Conservation (phyloP, 2,797 vertebrate genomes). For the Morus bassanus region DNA sequence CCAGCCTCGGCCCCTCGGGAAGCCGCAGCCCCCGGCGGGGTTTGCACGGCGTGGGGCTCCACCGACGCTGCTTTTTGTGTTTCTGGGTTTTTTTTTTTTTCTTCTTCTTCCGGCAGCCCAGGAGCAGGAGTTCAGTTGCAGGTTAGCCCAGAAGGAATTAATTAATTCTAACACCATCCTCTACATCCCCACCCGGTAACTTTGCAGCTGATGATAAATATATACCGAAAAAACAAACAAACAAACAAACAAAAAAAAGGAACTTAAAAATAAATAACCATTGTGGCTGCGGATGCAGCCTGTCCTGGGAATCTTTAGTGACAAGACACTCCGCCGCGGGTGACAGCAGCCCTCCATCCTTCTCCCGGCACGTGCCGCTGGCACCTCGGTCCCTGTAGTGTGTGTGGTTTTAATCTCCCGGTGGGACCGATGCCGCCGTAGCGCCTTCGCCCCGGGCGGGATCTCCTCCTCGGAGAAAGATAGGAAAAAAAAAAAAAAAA, state of each 20-base stretch:
- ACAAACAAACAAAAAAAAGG: not conserved
- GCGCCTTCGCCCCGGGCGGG: not conserved
- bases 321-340: not conserved
- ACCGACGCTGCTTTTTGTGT: not conserved
- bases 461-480: not conserved
- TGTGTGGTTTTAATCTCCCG: too few species aligned
- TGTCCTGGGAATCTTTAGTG: not conserved
- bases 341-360: not conserved
- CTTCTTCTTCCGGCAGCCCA: not conserved
- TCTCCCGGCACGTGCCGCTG: not conserved
- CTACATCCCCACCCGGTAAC: not conserved
- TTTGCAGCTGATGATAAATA: not conserved
- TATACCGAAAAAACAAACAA: not conserved
- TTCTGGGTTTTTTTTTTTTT: not conserved
- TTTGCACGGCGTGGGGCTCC: not conserved
- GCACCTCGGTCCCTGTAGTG: not conserved
- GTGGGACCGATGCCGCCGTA: too few species aligned
- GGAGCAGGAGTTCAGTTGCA: not conserved
- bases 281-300: not conserved
- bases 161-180: not conserved
- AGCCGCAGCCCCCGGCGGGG: not conserved
- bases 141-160: not conserved
- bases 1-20: not conserved
- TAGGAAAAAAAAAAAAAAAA: too few species aligned
- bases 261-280: slow-evolving; percentile 35